Conservation (phyloP, 2,888 invertebrate species). For the Anticlea derivata region DNA sequence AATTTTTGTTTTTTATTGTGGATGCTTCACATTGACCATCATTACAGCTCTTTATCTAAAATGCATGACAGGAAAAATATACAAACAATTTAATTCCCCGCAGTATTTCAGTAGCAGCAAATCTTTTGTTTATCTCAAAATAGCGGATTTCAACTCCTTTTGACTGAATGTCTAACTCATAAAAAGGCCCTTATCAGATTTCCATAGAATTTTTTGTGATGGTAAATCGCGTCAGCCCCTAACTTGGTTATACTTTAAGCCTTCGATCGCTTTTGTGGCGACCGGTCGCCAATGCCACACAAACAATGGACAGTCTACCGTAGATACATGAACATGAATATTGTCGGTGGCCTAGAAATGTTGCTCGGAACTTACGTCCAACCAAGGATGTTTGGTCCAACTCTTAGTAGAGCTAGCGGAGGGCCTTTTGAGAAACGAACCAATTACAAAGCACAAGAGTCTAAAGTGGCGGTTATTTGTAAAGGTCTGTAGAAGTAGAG, state of each 20-base stretch:
- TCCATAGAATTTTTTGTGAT: not conserved
- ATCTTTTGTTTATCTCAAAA: not conserved
- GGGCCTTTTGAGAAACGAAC: not conserved
- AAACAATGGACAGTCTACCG: constrained; percentile 58
- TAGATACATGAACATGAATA: constrained; percentile 46
- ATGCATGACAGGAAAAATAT: no score
- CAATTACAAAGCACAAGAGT: not conserved
- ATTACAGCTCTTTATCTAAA: no score
- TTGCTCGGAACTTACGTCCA: constrained; percentile 11
- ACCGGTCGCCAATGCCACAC: constrained; percentile 61
- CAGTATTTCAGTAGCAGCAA: no score
- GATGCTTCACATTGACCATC: no score
- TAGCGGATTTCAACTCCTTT: no score
- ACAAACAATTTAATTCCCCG: no score
- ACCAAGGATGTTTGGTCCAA: no score
- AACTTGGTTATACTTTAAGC: constrained; percentile 47
- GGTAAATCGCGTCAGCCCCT: constrained; percentile 41
- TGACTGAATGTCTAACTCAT: no score
- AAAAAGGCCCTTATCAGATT: not conserved
- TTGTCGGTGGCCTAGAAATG: constrained; percentile 40
- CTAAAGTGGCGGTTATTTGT: no score
- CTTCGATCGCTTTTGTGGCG: constrained; percentile 58
- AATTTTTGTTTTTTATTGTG: no score
- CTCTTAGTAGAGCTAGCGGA: not conserved
- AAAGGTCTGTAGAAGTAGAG: no score